Evolutionary conservation across 30 jellyfish, hydroid and myxozoan genomes (phyloP), one percentile per base, ranked within the genome.

Genomic region (Cassiopea xamachana): DNA sequence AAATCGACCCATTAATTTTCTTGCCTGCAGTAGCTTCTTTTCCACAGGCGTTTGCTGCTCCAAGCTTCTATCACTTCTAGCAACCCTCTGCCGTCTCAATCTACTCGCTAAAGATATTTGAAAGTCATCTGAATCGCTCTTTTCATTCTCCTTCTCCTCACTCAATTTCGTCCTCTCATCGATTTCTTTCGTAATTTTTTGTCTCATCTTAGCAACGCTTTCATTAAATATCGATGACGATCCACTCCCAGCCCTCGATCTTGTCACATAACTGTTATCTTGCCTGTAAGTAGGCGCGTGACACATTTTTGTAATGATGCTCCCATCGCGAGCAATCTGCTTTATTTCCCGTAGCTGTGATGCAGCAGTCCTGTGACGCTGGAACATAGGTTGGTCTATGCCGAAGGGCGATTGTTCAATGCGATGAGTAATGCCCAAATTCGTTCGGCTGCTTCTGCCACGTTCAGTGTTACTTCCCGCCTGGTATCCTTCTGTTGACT

Each of bases 391-490:
- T 67, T 80, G 78, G 48, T 61, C 76, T 64, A 17, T 55, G 17
- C 79, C 62, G 89, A 15, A 80, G 17, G 79, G 10, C 39, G 79
- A n/a, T 46, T 48, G 46, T 19, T 60, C 43, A 1, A 80, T 18
- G 7, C 89, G 89, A 58, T 80, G 79, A 13, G 89, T 75, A 47
- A 80, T 44, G 51, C 79, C 47, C 46, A 80, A 55, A 60, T 80
- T 80, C 79, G 89, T 58, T 43, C 89, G 89, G 60, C 89, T 80
- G 1, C 75, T 48, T 48, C 49, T 18, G 87, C 87, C 87, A 55
- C 50, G 69, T n/a, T 79, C 62, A 9, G 47, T 27, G 46, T 79
- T 80, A 47, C 60, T 60, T n/a, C 67, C 64, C 67, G 43, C 14
- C 4, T 62, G 10, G 14, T 3, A 13, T 62, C 43, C 74, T 39